phyloP scores from a whole-genome alignment of 1,140 invertebrate genomes.

The Hylaeus volcanicus region DNA sequence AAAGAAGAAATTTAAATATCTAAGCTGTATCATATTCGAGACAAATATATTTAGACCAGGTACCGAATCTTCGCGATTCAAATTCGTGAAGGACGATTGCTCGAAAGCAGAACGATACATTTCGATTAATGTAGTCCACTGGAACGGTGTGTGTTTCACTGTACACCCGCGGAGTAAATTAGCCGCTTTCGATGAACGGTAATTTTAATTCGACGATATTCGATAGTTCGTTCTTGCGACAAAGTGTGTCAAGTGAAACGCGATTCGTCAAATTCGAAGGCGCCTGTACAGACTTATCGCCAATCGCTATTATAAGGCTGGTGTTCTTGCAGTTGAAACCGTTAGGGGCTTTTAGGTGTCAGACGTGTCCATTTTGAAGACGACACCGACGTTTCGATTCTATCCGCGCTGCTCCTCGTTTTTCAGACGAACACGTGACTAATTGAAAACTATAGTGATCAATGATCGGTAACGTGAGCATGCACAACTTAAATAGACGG shows the following conservation, averaged over 20 bases:
- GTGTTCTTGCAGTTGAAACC: not conserved
- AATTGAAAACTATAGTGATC: too few species aligned
- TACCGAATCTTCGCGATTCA: too few species aligned
- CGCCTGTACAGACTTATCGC: not conserved
- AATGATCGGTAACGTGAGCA: too few species aligned
- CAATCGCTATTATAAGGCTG: slow-evolving; percentile 16
- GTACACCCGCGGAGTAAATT: not conserved
- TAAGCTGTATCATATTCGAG: too few species aligned
- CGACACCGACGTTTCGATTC: too few species aligned
- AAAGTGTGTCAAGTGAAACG: slow-evolving; percentile 40
- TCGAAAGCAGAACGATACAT: not conserved
- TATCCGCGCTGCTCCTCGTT: too few species aligned
- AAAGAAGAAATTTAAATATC: too few species aligned
- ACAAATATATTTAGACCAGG: too few species aligned
- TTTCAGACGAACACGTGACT: too few species aligned
- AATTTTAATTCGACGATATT: not conserved
- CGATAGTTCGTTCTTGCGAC: not conserved
- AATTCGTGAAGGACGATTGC: not conserved
- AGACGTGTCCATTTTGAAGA: too few species aligned
- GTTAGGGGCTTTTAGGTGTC: not conserved
- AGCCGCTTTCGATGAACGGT: not conserved
- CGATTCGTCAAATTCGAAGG: slow-evolving; percentile 11
- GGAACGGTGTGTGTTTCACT: not conserved
- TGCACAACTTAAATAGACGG: too few species aligned
- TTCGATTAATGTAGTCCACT: not conserved